Evolutionary conservation across 2,113 vertebrate genomes (phyloP).

Genomic region (Festucalex cinctus): DNA sequence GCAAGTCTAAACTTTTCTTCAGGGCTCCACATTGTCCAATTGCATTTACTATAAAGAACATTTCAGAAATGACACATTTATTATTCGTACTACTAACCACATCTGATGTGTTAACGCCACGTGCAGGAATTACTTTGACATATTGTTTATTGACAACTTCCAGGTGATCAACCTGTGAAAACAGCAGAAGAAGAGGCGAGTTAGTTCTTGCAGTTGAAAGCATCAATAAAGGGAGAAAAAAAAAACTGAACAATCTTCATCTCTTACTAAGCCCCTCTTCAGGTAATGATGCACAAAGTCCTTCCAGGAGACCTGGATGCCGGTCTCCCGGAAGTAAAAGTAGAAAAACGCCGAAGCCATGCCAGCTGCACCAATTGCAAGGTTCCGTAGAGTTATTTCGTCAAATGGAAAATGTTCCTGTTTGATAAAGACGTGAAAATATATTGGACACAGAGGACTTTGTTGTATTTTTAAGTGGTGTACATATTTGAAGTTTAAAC

Average conservation of each 20-base stretch:
- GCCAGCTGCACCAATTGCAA: constrained; percentile 59
- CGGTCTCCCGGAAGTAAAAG: constrained; percentile 66
- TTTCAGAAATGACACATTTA: background rate
- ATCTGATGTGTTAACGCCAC: constrained; percentile 59
- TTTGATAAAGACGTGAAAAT: constrained; percentile 5
- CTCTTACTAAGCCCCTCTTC: constrained; percentile 72
- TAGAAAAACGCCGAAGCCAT: constrained; percentile 64
- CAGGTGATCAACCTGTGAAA: constrained; percentile 68
- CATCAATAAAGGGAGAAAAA: background rate
- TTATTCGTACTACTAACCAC: constrained; percentile 53
- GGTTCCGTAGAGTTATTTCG: constrained; percentile 52
- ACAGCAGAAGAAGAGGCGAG: constrained; percentile 6
- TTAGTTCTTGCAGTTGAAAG: background rate
- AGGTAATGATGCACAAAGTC: constrained; percentile 75
- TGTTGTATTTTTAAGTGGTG: background rate
- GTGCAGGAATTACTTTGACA: constrained; percentile 69
- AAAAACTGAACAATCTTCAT: background rate
- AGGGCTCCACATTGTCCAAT: too few relatives aligned
- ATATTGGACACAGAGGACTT: background rate
- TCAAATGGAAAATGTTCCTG: constrained; percentile 73
- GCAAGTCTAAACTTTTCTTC: background rate
- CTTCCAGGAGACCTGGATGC: constrained; percentile 77
- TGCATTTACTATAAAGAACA: too few relatives aligned
- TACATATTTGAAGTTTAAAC: background rate
- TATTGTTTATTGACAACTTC: constrained; percentile 79